These are phyloP conservation scores for Gymnarchus niloticus DNA, from an alignment of 2,113 vertebrate species.

Conservation along the genomic window DNA sequence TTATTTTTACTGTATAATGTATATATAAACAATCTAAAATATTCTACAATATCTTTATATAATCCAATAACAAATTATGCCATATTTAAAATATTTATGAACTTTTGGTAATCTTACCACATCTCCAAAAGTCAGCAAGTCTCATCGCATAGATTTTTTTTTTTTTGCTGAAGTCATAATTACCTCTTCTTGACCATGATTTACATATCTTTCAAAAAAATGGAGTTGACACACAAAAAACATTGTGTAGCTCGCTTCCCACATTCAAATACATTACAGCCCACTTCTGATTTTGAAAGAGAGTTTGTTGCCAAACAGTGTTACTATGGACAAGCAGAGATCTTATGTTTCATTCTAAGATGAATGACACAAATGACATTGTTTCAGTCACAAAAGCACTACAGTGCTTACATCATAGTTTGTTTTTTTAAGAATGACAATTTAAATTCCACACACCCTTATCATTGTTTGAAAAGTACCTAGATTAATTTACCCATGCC, in stretches of 20 bases:
- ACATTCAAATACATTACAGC: not conserved
- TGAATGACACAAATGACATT: too few relatives aligned
- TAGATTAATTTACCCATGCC: too few relatives aligned
- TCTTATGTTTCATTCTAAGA: too few relatives aligned
- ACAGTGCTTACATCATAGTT: too few relatives aligned
- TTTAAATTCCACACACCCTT: too few relatives aligned
- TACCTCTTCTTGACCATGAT: not conserved
- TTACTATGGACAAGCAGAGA: conserved; percentile 24
- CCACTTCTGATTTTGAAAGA: not conserved
- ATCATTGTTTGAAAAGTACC: too few relatives aligned
- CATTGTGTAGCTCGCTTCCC: not conserved
- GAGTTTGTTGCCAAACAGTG: conserved; percentile 13
- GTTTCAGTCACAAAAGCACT: too few relatives aligned
- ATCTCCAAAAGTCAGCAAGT: not conserved
- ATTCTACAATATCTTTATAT: not conserved
- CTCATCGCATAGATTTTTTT: not conserved
- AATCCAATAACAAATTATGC: not conserved
- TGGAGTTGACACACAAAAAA: not conserved
- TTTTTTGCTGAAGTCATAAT: not conserved
- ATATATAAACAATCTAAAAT: not conserved
- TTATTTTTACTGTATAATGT: not conserved
- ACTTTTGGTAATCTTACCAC: not conserved
- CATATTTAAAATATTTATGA: not conserved
- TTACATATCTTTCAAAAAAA: not conserved
- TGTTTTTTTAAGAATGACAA: too few relatives aligned